These are phyloP conservation scores for Anthopleura sola DNA, from an alignment of 64 coral and sea anemone genomes.

Conservation along the genomic window DNA sequence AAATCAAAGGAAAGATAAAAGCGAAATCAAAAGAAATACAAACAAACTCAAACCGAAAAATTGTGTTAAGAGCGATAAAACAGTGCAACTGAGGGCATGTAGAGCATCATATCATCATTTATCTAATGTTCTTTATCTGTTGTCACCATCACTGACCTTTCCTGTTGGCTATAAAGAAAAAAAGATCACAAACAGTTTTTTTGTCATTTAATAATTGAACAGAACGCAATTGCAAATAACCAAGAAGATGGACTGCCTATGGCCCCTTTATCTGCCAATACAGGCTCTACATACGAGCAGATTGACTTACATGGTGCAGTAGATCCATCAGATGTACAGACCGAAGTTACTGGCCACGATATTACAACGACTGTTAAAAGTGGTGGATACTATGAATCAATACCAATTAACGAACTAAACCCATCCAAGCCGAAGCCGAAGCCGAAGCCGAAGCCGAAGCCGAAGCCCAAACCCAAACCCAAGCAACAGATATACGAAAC, in stretches of 20 bases:
- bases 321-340: not conserved
- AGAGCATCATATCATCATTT: too few species aligned
- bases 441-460: too few species aligned
- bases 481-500: not conserved
- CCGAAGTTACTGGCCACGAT: not conserved
- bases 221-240: not conserved
- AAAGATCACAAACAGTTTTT: not conserved
- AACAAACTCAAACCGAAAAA: too few species aligned
- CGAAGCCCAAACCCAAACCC: not conserved
- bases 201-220: not conserved
- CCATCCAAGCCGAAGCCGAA: too few species aligned
- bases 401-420: not conserved
- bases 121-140: too few species aligned
- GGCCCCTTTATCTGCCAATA: not conserved
- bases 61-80: too few species aligned
- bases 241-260: not conserved
- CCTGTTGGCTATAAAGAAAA: not conserved
- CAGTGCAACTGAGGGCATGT: too few species aligned
- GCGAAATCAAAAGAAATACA: too few species aligned
- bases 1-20: too few species aligned
- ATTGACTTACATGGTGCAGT: not conserved
- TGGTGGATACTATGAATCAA: not conserved
- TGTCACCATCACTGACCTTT: not conserved
- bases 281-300: not conserved
- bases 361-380: not conserved